Evolutionary conservation across 2,113 vertebrate genomes (phyloP).

Genomic region (Turdus rufiventris): DNA sequence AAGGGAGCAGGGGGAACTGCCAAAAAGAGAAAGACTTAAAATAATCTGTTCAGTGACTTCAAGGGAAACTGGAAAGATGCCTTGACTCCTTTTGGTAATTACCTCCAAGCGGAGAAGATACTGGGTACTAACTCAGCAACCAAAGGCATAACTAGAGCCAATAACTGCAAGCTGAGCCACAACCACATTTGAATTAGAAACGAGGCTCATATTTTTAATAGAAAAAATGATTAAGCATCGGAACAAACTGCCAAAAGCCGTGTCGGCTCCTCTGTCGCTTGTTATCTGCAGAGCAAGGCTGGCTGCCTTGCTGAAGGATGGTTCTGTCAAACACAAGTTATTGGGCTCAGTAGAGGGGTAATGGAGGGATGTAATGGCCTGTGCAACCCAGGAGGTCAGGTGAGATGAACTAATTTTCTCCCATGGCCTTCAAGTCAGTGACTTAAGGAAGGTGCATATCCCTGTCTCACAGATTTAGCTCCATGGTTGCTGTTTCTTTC

Average conservation of each 20-base stretch:
- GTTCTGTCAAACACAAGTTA: constrained; percentile 35
- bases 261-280: neutral
- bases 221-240: constrained; percentile 57
- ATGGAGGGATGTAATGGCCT: constrained; percentile 16
- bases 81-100: constrained; percentile 19
- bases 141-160: constrained; percentile 31
- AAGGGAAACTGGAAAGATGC: constrained; percentile 29
- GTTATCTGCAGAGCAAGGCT: constrained; percentile 51
- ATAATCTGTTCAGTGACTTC: constrained; percentile 4
- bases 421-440: neutral
- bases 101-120: neutral
- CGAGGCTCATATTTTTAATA: constrained; percentile 57
- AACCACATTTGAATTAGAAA: constrained; percentile 45
- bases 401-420: constrained; percentile 55
- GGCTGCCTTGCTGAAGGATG: constrained; percentile 43
- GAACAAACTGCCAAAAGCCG: constrained; percentile 45
- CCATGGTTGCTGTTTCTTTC: fast-evolving
- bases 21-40: neutral
- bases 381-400: constrained; percentile 42
- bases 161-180: constrained; percentile 16
- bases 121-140: constrained; percentile 16
- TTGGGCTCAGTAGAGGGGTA: constrained; percentile 29
- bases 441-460: constrained; percentile 4
- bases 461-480: neutral
- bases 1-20: neutral